Conservation (phyloP, 2,888 invertebrate species). For the Schizaphis graminum region DNA sequence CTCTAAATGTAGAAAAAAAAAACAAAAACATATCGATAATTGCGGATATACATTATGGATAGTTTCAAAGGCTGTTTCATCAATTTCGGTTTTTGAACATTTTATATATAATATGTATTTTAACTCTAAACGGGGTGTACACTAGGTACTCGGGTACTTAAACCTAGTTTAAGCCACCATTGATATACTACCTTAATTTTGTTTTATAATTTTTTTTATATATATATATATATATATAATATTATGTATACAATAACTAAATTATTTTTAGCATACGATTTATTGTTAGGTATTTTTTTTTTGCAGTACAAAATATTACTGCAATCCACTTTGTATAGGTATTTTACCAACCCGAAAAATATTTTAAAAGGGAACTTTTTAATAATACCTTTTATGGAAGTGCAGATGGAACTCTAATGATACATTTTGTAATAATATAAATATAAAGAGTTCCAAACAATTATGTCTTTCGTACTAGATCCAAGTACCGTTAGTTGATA, state of each 20-base stretch:
- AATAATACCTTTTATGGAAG: neutral
- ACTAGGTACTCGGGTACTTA: slow-evolving; percentile 58
- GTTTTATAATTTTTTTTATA: slow-evolving; percentile 1
- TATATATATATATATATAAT: neutral
- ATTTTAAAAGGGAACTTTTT: neutral
- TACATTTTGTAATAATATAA: neutral
- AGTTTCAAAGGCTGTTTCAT: slow-evolving; percentile 50
- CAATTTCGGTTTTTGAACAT: slow-evolving; percentile 41
- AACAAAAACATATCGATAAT: neutral
- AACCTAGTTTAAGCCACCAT: slow-evolving; percentile 52
- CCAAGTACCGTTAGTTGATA: neutral
- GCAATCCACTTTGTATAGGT: neutral
- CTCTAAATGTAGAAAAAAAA: slow-evolving; percentile 73
- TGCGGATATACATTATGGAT: neutral
- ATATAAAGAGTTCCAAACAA: neutral
- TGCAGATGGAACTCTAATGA: neutral
- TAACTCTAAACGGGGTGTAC: slow-evolving; percentile 48
- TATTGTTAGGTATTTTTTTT: neutral
- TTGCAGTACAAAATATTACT: neutral
- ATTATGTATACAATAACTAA: slow-evolving; percentile 11
- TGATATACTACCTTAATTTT: slow-evolving; percentile 48
- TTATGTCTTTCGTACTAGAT: neutral
- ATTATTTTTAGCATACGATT: slow-evolving; percentile 23
- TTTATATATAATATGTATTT: slow-evolving; percentile 45
- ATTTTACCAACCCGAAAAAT: neutral